Evolutionary conservation across 2,888 invertebrate genomes (phyloP).

Genomic region (Lamproptera curius): DNA sequence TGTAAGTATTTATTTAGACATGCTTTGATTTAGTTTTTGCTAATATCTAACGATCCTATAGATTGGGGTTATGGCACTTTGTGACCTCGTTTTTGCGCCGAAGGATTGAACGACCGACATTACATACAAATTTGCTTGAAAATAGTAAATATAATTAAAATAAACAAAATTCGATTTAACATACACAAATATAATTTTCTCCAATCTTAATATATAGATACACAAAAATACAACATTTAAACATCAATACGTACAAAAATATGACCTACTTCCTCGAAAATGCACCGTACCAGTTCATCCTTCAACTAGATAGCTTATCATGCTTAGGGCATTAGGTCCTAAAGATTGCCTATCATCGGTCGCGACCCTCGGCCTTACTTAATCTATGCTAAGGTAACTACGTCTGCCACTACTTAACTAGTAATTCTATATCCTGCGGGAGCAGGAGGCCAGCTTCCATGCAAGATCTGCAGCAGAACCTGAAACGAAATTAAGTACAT

Average conservation of each 20-base stretch:
- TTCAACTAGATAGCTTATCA: too few species aligned
- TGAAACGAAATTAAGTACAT: constrained; percentile 31
- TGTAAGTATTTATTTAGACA: constrained; percentile 1
- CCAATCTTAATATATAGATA: too few species aligned
- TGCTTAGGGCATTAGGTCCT: constrained; percentile 4
- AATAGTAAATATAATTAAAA: too few species aligned
- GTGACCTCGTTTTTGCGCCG: constrained; percentile 8
- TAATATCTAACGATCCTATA: constrained; percentile 9
- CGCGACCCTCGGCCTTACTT: constrained; percentile 17
- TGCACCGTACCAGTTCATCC: too few species aligned
- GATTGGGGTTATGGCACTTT: constrained; percentile 18
- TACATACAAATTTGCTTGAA: too few species aligned
- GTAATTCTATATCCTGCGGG: constrained; percentile 43
- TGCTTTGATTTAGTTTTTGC: background rate
- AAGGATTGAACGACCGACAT: constrained; percentile 13
- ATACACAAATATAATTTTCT: too few species aligned
- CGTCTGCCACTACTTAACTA: constrained; percentile 34
- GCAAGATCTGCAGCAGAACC: constrained; percentile 96
- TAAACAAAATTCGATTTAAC: too few species aligned
- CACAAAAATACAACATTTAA: too few species aligned
- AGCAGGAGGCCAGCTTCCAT: constrained; percentile 88
- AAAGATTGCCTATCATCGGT: constrained; percentile 14
- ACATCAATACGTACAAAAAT: too few species aligned
- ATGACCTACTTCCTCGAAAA: too few species aligned
- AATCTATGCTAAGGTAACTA: constrained; percentile 17